Percentiles rank a stretch among this genome's conserved stretches.
Evolutionary conservation across 2,888 invertebrate genomes (phyloP).

Genomic region (Tetheella fluctuosa): DNA sequence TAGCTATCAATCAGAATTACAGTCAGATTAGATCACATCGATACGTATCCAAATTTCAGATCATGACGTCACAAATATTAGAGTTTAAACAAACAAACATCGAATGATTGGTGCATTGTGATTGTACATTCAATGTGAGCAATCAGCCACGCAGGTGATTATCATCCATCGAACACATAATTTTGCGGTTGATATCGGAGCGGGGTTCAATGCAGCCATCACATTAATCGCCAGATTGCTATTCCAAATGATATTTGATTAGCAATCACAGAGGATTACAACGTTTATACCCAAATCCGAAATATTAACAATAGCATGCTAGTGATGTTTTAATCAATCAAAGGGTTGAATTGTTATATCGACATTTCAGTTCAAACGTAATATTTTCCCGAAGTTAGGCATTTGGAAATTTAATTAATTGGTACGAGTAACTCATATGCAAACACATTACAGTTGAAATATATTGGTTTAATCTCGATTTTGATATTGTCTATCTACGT

Average conservation of each 20-base stretch:
- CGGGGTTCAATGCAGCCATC: conserved; percentile 47
- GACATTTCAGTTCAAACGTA: conserved; percentile 3
- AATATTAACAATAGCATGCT: conserved; percentile 8
- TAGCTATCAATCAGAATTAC: not conserved
- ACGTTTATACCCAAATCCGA: conserved; percentile 2
- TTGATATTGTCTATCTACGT: not conserved
- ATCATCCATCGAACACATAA: conserved; percentile 64
- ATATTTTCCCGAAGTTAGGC: not conserved
- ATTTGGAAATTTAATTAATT: conserved; percentile 6
- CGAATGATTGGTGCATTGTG: conserved; percentile 35
- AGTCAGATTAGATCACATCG: not conserved
- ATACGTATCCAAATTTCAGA: conserved; percentile 16
- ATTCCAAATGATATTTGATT: conserved; percentile 59
- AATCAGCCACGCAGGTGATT: conserved; percentile 59
- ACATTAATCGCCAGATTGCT: conserved; percentile 61
- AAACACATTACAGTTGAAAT: not conserved
- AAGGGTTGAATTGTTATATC: not conserved
- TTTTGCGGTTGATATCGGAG: conserved; percentile 61
- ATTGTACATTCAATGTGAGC: conserved; percentile 53
- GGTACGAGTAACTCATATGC: not conserved
- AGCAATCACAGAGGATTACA: conserved; percentile 44
- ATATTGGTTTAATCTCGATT: not conserved
- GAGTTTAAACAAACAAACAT: conserved; percentile 34
- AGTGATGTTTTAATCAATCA: conserved; percentile 10
- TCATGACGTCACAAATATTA: conserved; percentile 35